Evolutionary conservation across 2,888 invertebrate genomes (phyloP).

Genomic region (Diarsia brunnea): DNA sequence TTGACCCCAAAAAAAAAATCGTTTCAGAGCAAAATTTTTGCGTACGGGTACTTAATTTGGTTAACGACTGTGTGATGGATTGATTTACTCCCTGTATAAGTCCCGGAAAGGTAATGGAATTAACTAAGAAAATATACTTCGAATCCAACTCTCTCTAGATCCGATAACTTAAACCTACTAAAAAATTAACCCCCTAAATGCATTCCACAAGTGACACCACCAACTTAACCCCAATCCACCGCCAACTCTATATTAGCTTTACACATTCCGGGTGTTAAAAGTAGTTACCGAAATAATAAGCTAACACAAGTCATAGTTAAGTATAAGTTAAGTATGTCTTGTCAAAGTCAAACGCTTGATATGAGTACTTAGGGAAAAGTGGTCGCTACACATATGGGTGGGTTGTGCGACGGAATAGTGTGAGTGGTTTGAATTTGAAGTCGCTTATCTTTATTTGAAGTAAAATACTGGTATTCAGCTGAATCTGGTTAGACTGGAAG

Average conservation of each 20-base stretch:
- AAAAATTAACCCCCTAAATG: slow-evolving; percentile 16
- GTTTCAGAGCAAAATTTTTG: too few species aligned
- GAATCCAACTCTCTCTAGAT: too few species aligned
- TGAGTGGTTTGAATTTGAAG: slow-evolving; percentile 55
- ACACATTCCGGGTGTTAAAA: slow-evolving; percentile 79
- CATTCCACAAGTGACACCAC: slow-evolving; percentile 42
- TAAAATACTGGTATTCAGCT: too few species aligned
- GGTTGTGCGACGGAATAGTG: slow-evolving; percentile 58
- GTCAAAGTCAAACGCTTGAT: slow-evolving; percentile 86
- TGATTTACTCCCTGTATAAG: too few species aligned
- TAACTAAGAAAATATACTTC: too few species aligned
- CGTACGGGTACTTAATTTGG: too few species aligned
- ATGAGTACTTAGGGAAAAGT: slow-evolving; percentile 76
- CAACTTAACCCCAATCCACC: slow-evolving; percentile 18
- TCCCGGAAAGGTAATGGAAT: too few species aligned
- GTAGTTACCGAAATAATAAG: slow-evolving; percentile 79
- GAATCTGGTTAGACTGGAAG: too few species aligned
- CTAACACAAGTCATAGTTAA: slow-evolving; percentile 78
- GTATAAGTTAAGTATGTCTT: slow-evolving; percentile 84
- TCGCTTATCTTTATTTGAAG: too few species aligned
- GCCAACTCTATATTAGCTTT: slow-evolving; percentile 63
- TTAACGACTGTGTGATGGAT: too few species aligned
- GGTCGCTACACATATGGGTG: slow-evolving; percentile 67
- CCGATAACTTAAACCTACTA: background rate
- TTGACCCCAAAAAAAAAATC: too few species aligned